These are phyloP conservation scores for Chionomys nivalis DNA, from an alignment of 2,113 vertebrate species.

Conservation along the genomic window DNA sequence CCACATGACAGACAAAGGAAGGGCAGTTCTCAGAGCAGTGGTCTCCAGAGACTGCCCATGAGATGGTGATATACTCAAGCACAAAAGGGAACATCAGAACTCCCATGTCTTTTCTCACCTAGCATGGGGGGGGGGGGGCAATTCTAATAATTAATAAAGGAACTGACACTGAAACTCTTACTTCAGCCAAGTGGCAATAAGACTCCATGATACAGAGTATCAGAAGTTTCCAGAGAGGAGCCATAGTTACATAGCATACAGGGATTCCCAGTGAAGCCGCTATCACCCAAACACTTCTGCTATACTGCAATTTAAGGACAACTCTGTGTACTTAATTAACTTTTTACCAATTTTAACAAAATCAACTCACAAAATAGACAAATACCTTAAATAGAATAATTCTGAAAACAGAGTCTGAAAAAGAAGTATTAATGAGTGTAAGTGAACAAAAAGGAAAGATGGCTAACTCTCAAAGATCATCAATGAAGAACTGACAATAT, in stretches of 20 bases:
- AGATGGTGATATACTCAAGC: not conserved
- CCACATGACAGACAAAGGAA: not conserved
- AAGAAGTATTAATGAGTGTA: not conserved
- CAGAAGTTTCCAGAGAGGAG: not conserved
- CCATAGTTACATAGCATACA: fast-evolving
- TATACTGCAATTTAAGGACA: not conserved
- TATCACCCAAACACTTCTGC: not conserved
- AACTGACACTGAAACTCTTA: not conserved
- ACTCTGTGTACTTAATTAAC: not conserved
- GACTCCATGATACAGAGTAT: fast-evolving
- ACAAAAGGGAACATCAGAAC: not conserved
- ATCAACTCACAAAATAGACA: not conserved
- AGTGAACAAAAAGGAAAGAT: not conserved
- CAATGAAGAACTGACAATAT: not conserved
- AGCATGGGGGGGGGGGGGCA: not conserved
- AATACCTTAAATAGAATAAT: not conserved
- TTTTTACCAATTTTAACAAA: not conserved
- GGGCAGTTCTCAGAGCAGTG: not conserved
- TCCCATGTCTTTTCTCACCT: not conserved
- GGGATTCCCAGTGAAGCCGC: not conserved
- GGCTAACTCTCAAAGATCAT: not conserved
- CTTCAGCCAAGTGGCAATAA: not conserved
- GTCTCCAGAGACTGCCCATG: not conserved
- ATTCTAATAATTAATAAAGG: not conserved
- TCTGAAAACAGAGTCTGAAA: not conserved